Base-by-base conservation (phyloP, 2,888 invertebrate species). In the Eugnorisma glareosa region DNA sequence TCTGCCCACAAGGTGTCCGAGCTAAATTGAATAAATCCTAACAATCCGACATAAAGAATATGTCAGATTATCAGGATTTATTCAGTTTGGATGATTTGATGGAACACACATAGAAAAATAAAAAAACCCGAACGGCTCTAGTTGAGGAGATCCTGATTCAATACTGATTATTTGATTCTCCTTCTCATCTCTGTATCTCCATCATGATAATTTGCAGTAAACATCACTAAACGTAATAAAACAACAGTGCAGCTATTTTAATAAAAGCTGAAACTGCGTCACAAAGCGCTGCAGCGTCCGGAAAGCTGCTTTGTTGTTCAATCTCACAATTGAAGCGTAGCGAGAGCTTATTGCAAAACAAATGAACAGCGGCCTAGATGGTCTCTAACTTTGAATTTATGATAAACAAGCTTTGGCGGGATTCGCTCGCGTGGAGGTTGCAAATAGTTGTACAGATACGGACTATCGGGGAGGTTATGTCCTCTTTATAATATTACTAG, bases 231-330 rank as follows among this genome's bases (percentile, higher is more conserved):
- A 64, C 21, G 18, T 45, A 40, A 5, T 15, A 28, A 37, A 75
- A 6, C 59, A n/a, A 48, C 21, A 67, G 18, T 18, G 35, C 31
- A 45, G 75, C 64, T 45, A 76, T 66, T 75, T 57, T 18, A 48
- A 45, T 75, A 75, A 77, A 40, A 21, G 66, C 40, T n/a, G 18
- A 18, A 10, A 15, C 51, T 40, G 31, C 57, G 4, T 28, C 18
- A 51, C 31, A 57, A 48, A 72, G 64, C 28, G 71, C 10, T 71
- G 35, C 10, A 72, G 66, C 64, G 35, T 73, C 43, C 57, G 37
- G 24, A 51, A 48, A 81, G 57, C 74, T 4, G 81, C 37, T 81
- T 81, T 73, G 73, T 81, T 81, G 61, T 57, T 75, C 45, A 67
- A 37, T 7, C n/a, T 54, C 35, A 28, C 54, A 54, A 67, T 74